A percentile compares a stretch with the other conserved stretches of the same genome.
phyloP scores from a whole-genome alignment of 1,140 invertebrate species.

The Drosophila varians region DNA sequence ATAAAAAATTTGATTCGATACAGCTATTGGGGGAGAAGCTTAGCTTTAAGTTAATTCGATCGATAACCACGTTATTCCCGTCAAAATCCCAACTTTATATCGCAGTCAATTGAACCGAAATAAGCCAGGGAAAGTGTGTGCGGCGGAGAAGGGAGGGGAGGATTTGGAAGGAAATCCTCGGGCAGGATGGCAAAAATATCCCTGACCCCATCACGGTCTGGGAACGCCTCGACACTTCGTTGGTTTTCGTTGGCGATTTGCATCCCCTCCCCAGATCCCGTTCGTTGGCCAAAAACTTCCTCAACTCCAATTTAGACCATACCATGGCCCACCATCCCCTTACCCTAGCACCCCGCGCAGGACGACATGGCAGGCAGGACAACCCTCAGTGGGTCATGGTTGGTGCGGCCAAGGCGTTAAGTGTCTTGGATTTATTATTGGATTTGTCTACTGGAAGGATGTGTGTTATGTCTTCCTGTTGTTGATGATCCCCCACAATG shows the following conservation, averaged over 20 bases:
- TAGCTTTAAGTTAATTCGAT: slow-evolving; percentile 11
- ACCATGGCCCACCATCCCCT: background rate
- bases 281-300: background rate
- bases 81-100: slow-evolving; percentile 2
- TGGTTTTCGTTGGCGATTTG: slow-evolving; percentile 66
- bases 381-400: slow-evolving; percentile 66
- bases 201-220: slow-evolving; percentile 30
- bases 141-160: background rate
- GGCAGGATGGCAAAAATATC: background rate
- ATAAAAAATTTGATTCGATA: background rate
- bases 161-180: slow-evolving; percentile 31
- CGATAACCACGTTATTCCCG: slow-evolving; percentile 1
- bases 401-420: slow-evolving; percentile 75
- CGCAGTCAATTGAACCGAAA: slow-evolving; percentile 32
- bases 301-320: slow-evolving; percentile 18
- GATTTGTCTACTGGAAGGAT: slow-evolving; percentile 65
- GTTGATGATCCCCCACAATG: slow-evolving; percentile 22
- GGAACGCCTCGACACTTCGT: slow-evolving; percentile 59
- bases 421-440: slow-evolving; percentile 81
- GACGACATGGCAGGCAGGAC: background rate
- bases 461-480: slow-evolving; percentile 67
- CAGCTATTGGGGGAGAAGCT: background rate
- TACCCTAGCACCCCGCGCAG: background rate
- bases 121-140: slow-evolving; percentile 32
- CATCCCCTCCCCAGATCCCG: slow-evolving; percentile 53